These are phyloP conservation scores for Dipodomys spectabilis DNA, from an alignment of 2,113 vertebrate species.

Conservation along the genomic window DNA sequence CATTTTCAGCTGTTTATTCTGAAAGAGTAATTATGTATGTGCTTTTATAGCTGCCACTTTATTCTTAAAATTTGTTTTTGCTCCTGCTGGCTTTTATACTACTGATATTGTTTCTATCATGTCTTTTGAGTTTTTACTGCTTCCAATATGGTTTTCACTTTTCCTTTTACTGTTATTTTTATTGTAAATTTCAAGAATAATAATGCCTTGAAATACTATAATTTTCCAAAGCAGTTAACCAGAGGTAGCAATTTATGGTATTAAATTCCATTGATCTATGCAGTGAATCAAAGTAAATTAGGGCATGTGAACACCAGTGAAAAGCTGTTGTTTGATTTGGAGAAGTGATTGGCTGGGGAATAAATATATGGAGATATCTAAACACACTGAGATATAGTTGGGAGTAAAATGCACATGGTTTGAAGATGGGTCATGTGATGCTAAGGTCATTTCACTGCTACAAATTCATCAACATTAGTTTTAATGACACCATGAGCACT, in stretches of 20 bases:
- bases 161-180: neutral
- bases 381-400: neutral
- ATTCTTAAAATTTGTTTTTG: conserved; percentile 3
- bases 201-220: neutral
- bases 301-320: neutral
- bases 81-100: neutral
- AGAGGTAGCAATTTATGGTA: neutral
- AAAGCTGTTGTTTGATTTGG: neutral
- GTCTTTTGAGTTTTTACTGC: neutral
- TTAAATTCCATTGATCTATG: neutral
- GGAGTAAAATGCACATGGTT: neutral
- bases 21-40: neutral
- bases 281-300: conserved; percentile 32
- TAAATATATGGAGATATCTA: neutral
- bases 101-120: neutral
- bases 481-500: neutral
- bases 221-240: conserved; percentile 19
- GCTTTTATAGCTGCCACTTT: conserved; percentile 23
- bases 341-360: neutral
- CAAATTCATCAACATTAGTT: neutral
- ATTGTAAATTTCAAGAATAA: neutral
- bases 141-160: neutral
- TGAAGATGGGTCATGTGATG: neutral
- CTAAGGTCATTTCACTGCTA: neutral
- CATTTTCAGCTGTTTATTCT: conserved; percentile 21